Conservation (phyloP, 2,888 invertebrate species). For the Lochmaea capreae region DNA sequence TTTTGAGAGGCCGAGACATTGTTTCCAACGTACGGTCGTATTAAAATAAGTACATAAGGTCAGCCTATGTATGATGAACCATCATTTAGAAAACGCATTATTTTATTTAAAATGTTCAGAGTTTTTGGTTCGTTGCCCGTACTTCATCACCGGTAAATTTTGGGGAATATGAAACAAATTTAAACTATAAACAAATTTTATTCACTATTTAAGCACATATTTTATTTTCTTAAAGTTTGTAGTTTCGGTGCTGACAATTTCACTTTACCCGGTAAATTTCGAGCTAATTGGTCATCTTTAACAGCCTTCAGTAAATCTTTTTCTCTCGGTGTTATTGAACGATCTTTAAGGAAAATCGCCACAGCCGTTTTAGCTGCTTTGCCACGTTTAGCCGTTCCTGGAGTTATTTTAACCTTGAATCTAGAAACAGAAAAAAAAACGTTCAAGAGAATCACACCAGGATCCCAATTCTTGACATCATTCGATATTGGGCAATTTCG, state of each 20-base stretch:
- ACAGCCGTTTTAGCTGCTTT: constrained; percentile 95
- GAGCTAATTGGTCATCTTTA: constrained; percentile 90
- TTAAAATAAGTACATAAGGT: too few relatives aligned
- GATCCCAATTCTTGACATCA: too few relatives aligned
- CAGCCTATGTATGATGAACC: too few relatives aligned
- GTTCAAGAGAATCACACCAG: too few relatives aligned
- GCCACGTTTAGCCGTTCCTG: constrained; percentile 93
- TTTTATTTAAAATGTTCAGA: too few relatives aligned
- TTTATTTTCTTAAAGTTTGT: constrained; percentile 75
- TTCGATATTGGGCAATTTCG: too few relatives aligned
- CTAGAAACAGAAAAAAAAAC: constrained; percentile 66
- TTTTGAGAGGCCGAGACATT: too few relatives aligned
- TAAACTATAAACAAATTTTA: background rate
- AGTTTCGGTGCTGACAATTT: constrained; percentile 91
- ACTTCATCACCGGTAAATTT: too few relatives aligned
- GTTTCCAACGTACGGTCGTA: too few relatives aligned
- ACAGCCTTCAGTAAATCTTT: constrained; percentile 91
- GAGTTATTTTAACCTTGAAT: constrained; percentile 94
- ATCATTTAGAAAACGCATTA: too few relatives aligned
- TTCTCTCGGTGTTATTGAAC: constrained; percentile 79
- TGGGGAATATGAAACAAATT: background rate
- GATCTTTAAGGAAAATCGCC: constrained; percentile 88
- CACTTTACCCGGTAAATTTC: constrained; percentile 97
- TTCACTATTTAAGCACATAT: background rate
- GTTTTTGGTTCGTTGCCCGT: too few relatives aligned